Base-by-base conservation (phyloP, 2,888 invertebrate species). In the Andrena bucephala region DNA sequence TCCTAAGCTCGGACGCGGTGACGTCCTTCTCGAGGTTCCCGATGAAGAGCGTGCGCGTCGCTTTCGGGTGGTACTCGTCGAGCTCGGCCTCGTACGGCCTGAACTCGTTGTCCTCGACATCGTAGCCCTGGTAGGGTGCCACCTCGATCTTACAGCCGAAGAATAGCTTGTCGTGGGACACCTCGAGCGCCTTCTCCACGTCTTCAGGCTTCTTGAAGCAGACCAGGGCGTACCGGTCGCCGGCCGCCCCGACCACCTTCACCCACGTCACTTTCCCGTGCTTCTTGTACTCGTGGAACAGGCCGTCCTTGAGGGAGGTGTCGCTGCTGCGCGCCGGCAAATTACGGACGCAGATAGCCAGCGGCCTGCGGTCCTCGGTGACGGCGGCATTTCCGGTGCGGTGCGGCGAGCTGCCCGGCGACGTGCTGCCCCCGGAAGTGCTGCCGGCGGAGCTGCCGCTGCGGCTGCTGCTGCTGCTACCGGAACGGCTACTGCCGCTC, bases 251-350 rank as follows among this genome's bases (percentile, higher is more conserved):
- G 85, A 98, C 97, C 84, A 99, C 97, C 94, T 97, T 97, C 80
- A 99, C 98, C 96, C 98, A 98, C 90, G 98, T 98, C 91, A 99
- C 99, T 95, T 99, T 99, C 85, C 99, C 99, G 95, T 99, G 98
- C 94, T 99, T 99, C 95, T 99, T 99, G 96, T 99, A 99, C 95
- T 99, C 99, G 95, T 99, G 99, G 95, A 98, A 99, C 89, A 99
- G 96, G 89, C 99, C 99, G 95, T 99, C 99, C 95, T 99, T 98
- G 90, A 99, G 95, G 92, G 98, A 99, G 90, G 98, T 98, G 94
- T 99, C 99, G 94, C 97, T 96, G 91, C 98, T 98, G 91, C 98
- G 96, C 85, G 97, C 96, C 86, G 98, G 98, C 92, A 98, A 95
- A 95, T 98, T 98, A 92, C 97, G 96, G 90, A 98, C 98, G 95